Base-by-base conservation (phyloP, 1,140 invertebrate genomes). In the Proales similis region DNA sequence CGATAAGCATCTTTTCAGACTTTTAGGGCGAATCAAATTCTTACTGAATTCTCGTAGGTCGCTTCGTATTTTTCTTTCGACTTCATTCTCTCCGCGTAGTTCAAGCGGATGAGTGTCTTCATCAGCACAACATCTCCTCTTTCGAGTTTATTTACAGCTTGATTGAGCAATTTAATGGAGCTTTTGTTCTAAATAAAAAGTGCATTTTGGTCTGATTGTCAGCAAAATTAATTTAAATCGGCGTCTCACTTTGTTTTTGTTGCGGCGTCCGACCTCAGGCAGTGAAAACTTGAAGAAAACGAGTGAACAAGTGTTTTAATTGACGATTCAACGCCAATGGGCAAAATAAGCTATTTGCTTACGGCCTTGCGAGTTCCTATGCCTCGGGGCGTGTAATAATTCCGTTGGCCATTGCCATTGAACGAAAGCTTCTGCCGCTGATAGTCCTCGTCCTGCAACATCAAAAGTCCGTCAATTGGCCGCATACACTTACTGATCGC, bases 81-180 rank as follows among this genome's bases (percentile, higher is more conserved):
- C 24, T 57, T 42, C 51, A 57, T 57, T 57, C 51, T 57, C n/a
- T 57, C 51, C 24, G 39, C 39, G 45, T 57, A 57, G 32, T 57
- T 57, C 1, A 57, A 42, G 7, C 30, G 24, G 17, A 57, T 42
- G 2, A 57, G 32, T 29, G 51, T 57, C 29, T 57, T 57, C 51
- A 57, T 57, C 12, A 57, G 32, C 9, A 57, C 51, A 32, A 57
- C 51, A 57, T 57, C 51, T 9, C 36, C 51, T 42, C 51, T n/a
- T 19, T 57, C 51, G 9, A 24, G 36, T 14, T 57, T 24, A 42
- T 57, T 57, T 26, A 57, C 36, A n/a, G 51, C 51, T 57, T 57
- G 33, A 14, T 57, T 57, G 6, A 57, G 22, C 51, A 57, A 42
- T 57, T 57, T 57, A 0, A 57, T 3, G 11, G 51, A 20, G 14